Percentiles rank a stretch among this genome's conserved stretches.
These are phyloP conservation scores for Timandra comae DNA, from an alignment of 2,888 invertebrate genomes.

Conservation along the genomic window DNA sequence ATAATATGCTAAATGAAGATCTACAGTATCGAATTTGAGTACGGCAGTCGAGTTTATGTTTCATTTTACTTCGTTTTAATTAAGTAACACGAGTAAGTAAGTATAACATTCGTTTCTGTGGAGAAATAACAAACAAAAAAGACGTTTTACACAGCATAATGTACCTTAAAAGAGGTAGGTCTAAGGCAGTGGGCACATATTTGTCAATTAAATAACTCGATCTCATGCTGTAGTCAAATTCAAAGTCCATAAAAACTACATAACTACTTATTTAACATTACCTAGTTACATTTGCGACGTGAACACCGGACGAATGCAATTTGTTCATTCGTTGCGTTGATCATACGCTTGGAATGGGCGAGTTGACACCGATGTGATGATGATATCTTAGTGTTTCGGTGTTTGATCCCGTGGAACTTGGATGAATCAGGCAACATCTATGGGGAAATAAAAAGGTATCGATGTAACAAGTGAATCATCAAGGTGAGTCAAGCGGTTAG, in stretches of 20 bases:
- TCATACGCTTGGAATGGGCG: slow-evolving; percentile 65
- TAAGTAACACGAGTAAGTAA: too few species aligned
- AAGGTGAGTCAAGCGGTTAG: slow-evolving; percentile 32
- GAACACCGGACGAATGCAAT: slow-evolving; percentile 65
- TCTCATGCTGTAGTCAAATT: too few species aligned
- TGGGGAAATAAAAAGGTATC: slow-evolving; percentile 48
- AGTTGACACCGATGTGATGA: slow-evolving; percentile 36
- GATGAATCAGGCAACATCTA: slow-evolving; percentile 62
- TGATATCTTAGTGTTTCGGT: slow-evolving; percentile 25
- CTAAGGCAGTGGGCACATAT: too few species aligned
- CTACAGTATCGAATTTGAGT: slow-evolving; percentile 1
- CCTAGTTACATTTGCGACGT: slow-evolving; percentile 36
- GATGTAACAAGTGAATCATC: slow-evolving; percentile 41
- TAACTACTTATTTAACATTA: slow-evolving; percentile 34
- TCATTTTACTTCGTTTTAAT: too few species aligned
- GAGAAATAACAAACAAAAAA: too few species aligned
- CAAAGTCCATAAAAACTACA: slow-evolving; percentile 1
- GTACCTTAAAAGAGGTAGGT: too few species aligned
- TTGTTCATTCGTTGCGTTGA: slow-evolving; percentile 56
- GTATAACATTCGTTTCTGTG: too few species aligned
- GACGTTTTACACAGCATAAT: too few species aligned
- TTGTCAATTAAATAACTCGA: too few species aligned
- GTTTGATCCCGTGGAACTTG: slow-evolving; percentile 27
- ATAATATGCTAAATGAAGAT: slow-evolving; percentile 29
- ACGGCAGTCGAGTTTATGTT: too few species aligned